Base-by-base conservation (phyloP, 2,113 vertebrate genomes). In the Dromiciops gliroides region DNA sequence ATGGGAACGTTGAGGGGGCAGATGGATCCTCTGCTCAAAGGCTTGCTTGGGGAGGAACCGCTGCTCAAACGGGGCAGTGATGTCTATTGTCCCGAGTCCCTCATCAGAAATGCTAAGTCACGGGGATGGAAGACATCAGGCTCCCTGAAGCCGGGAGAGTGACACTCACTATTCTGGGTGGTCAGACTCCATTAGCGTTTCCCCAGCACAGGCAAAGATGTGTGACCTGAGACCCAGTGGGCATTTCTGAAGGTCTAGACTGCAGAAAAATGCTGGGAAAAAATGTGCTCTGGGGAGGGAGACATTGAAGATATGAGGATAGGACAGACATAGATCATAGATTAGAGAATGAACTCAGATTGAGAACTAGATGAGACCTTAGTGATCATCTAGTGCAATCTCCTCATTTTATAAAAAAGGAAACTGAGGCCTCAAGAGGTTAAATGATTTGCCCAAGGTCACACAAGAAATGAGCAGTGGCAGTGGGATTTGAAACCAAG, bases 81-180 rank as follows among this genome's bases (percentile, higher is more conserved):
- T 83, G 31, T 51, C 95, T 90, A 90, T 97, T 97, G 56, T 97
- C 44, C 51, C 0, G 2, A 48, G 50, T 51, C 51, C 92, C 96
- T 97, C 96, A 92, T 96, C 96, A 96, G 95, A 97, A 92, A 97
- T 97, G 96, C 96, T 88, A 96, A 97, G 94, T 93, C 93, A 91
- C 28, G 31, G 47, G 92, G 92, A 92, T 90, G n/a, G 0, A 67
- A 96, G 48, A 25, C 44, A 92, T 60, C 56, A n/a, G 95, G 93
- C 60, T 88, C 60, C 91, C 53, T 4, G 89, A 83, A 90, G 56
- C 93, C 44, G 28, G 50, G 25, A 22, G 60, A 90, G 16, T 92
- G 96, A 94, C 94, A 50, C 24, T 47, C 44, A 89, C 93, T 93
- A 8, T 97, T 91, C 94, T 90, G 90, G 92, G 67, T 51, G 90